Evolutionary conservation across 2,888 invertebrate species (phyloP), one percentile per base, ranked within the genome.

Genomic region (Microctonus aethiopoides): DNA sequence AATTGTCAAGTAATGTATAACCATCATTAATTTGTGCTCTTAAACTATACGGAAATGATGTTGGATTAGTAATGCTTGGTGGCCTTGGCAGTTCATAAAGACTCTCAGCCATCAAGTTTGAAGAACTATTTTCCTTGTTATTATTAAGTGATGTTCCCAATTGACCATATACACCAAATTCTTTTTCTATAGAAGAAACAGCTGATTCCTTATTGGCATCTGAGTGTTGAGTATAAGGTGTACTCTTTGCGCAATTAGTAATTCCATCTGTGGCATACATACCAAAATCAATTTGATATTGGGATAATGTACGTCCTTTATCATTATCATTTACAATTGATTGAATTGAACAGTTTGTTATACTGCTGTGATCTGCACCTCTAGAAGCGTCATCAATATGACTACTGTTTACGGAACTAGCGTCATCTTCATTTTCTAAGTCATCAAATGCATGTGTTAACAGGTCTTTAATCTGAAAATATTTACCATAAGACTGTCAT

Each of bases 391-490:
- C 79, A 13, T 80, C 79, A 71, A 78, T 78, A 29, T 78, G 80
- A 75, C 83, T 85, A 78, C 89, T 88, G 81, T 91, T 89, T 56
- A 91, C 88, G 13, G 91, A 91, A 69, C 91, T 90, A 46, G 88
- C 90, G 74, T 92, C 91, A 74, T 92, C 91, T 71, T 92, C 92
- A 71, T 91, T 91, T 69, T 89, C 87, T 52, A 93, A 88, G 80
- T 93, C 92, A 76, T 91, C 91, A 80, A 93, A 91, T n/a, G 90
- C 92, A 82, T 90, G 91, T 72, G 88, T 89, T 67, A 93, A 83
- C 72, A 92, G 87, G 79, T 91, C 88, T 76, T 91, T 88, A 39
- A 93, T 84, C 93, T 93, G 78, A 68, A 88, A 22, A 56, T n/a
- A 46, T 46, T 46, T 41, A n/a, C 13, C n/a, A 16, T n/a, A n/a